phyloP scores from a whole-genome alignment of 2,113 vertebrate genomes.

The Oreotragus oreotragus region DNA sequence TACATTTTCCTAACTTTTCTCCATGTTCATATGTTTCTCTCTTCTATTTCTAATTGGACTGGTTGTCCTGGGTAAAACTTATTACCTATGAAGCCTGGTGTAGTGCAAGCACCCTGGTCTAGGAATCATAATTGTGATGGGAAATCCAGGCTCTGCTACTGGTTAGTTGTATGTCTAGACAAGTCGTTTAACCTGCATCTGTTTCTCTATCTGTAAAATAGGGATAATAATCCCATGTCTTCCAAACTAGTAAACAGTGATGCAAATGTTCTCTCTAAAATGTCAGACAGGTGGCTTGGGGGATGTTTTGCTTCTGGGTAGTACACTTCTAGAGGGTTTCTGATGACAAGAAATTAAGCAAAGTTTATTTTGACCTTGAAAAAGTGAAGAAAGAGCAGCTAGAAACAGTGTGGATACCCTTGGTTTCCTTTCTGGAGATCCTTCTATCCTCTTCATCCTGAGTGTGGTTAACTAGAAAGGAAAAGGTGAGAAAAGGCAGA shows the following conservation, averaged over 20 bases:
- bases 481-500: not conserved
- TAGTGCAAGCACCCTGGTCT: not conserved
- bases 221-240: not conserved
- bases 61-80: not conserved
- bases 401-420: not conserved
- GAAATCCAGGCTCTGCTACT: slow-evolving; percentile 24
- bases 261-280: slow-evolving; percentile 51
- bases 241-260: slow-evolving; percentile 29
- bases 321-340: slow-evolving; percentile 20
- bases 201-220: slow-evolving; percentile 25
- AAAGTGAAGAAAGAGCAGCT: not conserved
- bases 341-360: slow-evolving; percentile 27
- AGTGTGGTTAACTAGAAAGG: not conserved
- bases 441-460: not conserved
- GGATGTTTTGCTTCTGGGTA: slow-evolving; percentile 35
- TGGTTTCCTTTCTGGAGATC: not conserved
- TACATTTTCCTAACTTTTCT: not conserved
- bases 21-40: not conserved
- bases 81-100: not conserved
- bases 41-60: slow-evolving; percentile 18
- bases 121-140: not conserved
- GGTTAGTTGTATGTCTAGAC: not conserved
- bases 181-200: slow-evolving; percentile 21
- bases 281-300: slow-evolving; percentile 27
- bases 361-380: slow-evolving; percentile 12